These are phyloP conservation scores for Pararge aegeria DNA, from an alignment of 1,140 invertebrate genomes.

Conservation along the genomic window DNA sequence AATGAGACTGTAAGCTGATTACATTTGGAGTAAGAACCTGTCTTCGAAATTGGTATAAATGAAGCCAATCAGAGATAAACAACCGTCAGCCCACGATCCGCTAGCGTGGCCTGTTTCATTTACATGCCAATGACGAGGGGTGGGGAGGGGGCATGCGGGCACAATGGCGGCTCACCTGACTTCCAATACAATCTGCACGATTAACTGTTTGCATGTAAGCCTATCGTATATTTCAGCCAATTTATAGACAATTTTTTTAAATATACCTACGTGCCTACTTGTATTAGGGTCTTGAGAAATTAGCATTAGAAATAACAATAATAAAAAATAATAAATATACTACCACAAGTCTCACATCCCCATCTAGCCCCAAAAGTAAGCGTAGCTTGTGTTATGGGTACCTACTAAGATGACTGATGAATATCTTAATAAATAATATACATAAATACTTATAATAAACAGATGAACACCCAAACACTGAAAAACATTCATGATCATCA, in stretches of 20 bases:
- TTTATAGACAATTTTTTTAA: not conserved
- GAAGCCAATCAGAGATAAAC: constrained; percentile 75
- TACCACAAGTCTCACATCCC: no score
- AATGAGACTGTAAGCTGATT: constrained; percentile 49
- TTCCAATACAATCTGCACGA: constrained; percentile 18
- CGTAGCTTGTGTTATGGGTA: no score
- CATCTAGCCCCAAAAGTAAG: no score
- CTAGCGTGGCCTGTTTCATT: constrained; percentile 61
- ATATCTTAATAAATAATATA: no score
- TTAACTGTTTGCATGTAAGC: constrained; percentile 14
- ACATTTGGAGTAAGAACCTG: constrained; percentile 60
- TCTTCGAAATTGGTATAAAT: constrained; percentile 69
- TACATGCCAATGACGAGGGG: constrained; percentile 62
- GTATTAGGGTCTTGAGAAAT: no score
- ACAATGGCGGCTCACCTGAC: constrained; percentile 57
- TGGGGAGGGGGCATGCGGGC: constrained; percentile 31
- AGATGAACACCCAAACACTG: no score
- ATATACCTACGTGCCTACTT: not conserved
- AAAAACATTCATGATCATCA: no score
- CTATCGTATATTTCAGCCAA: not conserved
- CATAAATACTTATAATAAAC: no score
- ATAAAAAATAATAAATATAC: no score
- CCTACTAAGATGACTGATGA: no score
- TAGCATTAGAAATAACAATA: no score
- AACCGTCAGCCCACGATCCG: constrained; percentile 55